Conservation (phyloP, 2,113 vertebrate species). For the Notarius quadriscutis region DNA sequence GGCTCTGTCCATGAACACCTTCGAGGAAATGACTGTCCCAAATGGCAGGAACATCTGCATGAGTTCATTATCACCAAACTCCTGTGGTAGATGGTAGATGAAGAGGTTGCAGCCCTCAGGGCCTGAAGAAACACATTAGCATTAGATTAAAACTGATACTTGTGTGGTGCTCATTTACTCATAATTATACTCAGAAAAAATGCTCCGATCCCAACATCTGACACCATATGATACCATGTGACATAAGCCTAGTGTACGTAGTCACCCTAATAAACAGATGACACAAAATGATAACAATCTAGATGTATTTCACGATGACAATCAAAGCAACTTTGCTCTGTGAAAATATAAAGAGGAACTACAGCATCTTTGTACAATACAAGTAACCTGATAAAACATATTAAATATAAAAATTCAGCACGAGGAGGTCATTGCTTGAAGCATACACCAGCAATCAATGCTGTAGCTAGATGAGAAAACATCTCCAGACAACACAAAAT, state of each 20-base stretch:
- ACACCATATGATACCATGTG: background rate
- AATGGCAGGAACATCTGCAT: constrained; percentile 99
- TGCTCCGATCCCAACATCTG: background rate
- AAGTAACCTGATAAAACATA: background rate
- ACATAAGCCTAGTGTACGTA: background rate
- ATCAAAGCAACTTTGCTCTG: background rate
- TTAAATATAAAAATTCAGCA: background rate
- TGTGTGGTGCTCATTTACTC: background rate
- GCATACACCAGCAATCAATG: background rate
- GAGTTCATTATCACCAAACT: constrained; percentile 98
- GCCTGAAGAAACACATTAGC: constrained; percentile 71
- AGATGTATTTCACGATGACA: background rate
- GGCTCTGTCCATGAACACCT: constrained; percentile 99
- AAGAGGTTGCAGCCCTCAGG: constrained; percentile 99
- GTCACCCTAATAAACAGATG: background rate
- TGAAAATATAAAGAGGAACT: background rate
- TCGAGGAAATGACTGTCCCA: constrained; percentile 96
- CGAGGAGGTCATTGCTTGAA: background rate
- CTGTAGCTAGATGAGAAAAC: background rate
- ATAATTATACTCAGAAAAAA: background rate
- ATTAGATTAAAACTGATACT: constrained; percentile 9
- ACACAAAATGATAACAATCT: background rate
- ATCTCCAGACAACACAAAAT: background rate
- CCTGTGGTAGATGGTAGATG: constrained; percentile 99
- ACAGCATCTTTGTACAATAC: background rate